Percentiles rank a stretch among this genome's conserved stretches.
Evolutionary conservation across 2,888 invertebrate genomes (phyloP).

Genomic region (Neelides folsomi): DNA sequence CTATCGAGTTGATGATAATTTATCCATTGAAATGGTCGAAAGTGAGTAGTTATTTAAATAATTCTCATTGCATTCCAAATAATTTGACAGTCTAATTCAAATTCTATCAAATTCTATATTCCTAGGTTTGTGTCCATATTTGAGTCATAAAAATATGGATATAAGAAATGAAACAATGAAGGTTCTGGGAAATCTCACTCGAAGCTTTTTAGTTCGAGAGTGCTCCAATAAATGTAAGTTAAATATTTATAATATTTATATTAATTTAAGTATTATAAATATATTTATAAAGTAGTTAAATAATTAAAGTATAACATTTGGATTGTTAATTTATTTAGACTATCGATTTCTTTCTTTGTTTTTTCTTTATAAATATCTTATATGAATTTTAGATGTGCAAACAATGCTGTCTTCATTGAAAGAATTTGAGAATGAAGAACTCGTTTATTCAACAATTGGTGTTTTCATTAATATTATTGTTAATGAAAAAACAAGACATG

Average conservation of each 20-base stretch:
- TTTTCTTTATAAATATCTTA: not conserved
- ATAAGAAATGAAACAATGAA: conserved; percentile 28
- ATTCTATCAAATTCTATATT: too few species aligned
- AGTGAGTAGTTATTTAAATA: too few species aligned
- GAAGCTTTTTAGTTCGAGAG: conserved; percentile 21
- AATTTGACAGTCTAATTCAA: too few species aligned
- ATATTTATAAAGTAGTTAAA: too few species aligned
- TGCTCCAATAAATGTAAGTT: conserved; percentile 15
- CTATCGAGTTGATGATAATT: conserved; percentile 16
- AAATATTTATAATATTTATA: too few species aligned
- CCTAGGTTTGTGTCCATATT: conserved; percentile 16
- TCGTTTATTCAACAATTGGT: conserved; percentile 27
- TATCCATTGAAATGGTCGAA: conserved; percentile 22
- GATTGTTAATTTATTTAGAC: too few species aligned
- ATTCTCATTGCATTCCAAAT: too few species aligned
- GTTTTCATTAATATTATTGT: conserved; percentile 31
- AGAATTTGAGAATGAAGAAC: conserved; percentile 15
- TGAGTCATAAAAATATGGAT: conserved; percentile 24
- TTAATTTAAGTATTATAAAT: too few species aligned
- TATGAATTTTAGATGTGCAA: not conserved
- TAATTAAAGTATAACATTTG: too few species aligned
- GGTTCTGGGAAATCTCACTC: conserved; percentile 30
- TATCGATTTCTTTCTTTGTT: too few species aligned
- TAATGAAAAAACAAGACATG: conserved; percentile 21
- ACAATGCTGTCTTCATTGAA: too few species aligned